Base-by-base conservation (phyloP, 2,113 vertebrate genomes). In the Pteropus alecto region DNA sequence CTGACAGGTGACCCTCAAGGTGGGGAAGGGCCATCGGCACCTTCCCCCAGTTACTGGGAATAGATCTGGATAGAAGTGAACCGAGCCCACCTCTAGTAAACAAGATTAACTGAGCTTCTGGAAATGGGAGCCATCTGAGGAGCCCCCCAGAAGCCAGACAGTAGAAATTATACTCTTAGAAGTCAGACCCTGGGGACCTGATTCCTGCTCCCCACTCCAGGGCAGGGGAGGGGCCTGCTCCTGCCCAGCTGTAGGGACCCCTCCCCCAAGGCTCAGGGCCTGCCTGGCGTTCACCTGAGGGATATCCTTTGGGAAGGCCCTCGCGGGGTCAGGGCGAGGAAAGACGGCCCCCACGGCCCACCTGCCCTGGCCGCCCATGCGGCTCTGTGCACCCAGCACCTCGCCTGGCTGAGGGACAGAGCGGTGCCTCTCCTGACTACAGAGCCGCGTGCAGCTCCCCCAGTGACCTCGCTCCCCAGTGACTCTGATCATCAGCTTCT, bases 391-490 rank as follows among this genome's bases (percentile, higher is more conserved):
- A 46, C 58, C 2, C 60, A 10, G 33, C 12, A 63, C 60, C n/a
- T 3, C 73, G 76, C 48, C 35, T 51, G 22, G 73, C 46, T 15
- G 7, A 51, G 78, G 46, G n/a, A 22, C 16, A 28, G 46, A 33
- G 33, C 26, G 15, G 5, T 30, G 26, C 56, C 18, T 24, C 30
- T 63, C 71, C 33, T 8, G 15, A 11, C 26, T 30, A 43, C 35
- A 35, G n/a, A 22, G 24, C 19, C 51, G 12, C 2, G 0, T 11
- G 38, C 0, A 0, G 2, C 60, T 43, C 48, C 56, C 83, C 41
- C 18, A 10, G 18, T 3, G 83, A 33, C 73, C 30, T 28, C 0
- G n/a, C 74, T 73, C 33, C 4, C 15, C 78, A 30, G 15, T 1
- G 56, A 43, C 0, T 22, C 61, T 38, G 61, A 22, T 48, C 54